These are phyloP conservation scores for Xanthia icteritia DNA, from an alignment of 2,888 invertebrate genomes.

Conservation along the genomic window DNA sequence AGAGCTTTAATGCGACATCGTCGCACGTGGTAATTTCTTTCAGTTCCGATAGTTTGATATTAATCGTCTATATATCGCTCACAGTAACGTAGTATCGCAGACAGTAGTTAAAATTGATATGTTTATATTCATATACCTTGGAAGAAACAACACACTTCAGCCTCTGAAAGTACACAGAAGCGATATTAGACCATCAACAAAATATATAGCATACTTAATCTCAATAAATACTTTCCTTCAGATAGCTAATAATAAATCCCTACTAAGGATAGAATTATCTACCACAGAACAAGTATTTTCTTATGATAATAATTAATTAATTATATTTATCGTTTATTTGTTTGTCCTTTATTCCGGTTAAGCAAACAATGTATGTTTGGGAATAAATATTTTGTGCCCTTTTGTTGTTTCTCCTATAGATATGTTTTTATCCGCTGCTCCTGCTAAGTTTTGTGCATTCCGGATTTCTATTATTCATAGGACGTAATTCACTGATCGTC, in stretches of 20 bases:
- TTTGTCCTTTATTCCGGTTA: conserved; percentile 39
- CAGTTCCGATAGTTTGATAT: neutral
- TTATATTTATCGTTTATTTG: conserved; percentile 52
- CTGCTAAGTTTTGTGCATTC: conserved; percentile 29
- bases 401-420: conserved; percentile 39
- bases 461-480: conserved; percentile 56
- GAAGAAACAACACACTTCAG: neutral
- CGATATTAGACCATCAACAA: conserved; percentile 35
- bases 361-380: conserved; percentile 48
- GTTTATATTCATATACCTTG: neutral
- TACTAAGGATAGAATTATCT: conserved; percentile 33
- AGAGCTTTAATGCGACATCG: too few species aligned
- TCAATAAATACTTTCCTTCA: conserved; percentile 51
- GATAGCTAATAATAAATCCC: conserved; percentile 49
- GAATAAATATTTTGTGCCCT: conserved; percentile 46
- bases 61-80: neutral
- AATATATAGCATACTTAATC: conserved; percentile 49
- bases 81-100: too few species aligned
- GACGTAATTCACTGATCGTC: conserved; percentile 52
- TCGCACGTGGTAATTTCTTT: neutral
- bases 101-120: too few species aligned
- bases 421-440: conserved; percentile 41
- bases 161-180: conserved; percentile 11
- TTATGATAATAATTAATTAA: conserved; percentile 54
- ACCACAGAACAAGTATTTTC: conserved; percentile 48